Percentiles rank a stretch among this genome's conserved stretches.
phyloP scores from a whole-genome alignment of 2,113 vertebrate species.

The Bubalus kerabau region DNA sequence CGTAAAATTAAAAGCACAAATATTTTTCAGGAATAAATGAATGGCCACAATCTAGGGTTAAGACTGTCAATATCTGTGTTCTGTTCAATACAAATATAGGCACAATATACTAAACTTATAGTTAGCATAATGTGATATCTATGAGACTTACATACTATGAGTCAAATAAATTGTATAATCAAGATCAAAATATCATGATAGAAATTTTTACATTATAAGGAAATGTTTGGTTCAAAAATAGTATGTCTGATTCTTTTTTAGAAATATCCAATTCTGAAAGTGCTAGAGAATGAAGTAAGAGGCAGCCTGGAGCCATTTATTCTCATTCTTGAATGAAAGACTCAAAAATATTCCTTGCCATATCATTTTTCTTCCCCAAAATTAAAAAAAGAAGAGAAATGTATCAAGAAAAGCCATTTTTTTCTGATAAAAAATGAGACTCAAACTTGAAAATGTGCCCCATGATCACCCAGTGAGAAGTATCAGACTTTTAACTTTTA shows the following conservation, averaged over 20 bases:
- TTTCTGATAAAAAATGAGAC: not conserved
- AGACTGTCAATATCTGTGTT: not conserved
- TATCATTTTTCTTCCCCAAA: not conserved
- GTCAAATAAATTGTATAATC: not conserved
- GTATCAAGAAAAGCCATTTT: not conserved
- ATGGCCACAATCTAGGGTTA: not conserved
- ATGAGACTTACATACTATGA: not conserved
- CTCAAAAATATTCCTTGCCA: not conserved
- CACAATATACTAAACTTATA: not conserved
- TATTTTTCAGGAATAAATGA: not conserved
- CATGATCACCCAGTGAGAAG: not conserved
- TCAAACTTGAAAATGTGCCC: not conserved
- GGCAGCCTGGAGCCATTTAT: not conserved
- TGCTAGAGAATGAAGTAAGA: not conserved
- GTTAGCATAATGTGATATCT: not conserved
- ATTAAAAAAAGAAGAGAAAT: not conserved
- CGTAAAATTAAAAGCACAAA: not conserved
- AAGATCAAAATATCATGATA: not conserved
- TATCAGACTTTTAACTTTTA: not conserved
- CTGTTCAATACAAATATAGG: not conserved
- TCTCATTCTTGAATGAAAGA: not conserved
- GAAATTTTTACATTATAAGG: not conserved
- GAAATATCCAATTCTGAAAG: not conserved
- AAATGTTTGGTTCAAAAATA: not conserved
- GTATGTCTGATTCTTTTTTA: not conserved